A percentile compares a stretch with the other conserved stretches of the same genome.
Conservation (phyloP, 1,140 invertebrate genomes). For the Pseudomyrmex concolor region DNA sequence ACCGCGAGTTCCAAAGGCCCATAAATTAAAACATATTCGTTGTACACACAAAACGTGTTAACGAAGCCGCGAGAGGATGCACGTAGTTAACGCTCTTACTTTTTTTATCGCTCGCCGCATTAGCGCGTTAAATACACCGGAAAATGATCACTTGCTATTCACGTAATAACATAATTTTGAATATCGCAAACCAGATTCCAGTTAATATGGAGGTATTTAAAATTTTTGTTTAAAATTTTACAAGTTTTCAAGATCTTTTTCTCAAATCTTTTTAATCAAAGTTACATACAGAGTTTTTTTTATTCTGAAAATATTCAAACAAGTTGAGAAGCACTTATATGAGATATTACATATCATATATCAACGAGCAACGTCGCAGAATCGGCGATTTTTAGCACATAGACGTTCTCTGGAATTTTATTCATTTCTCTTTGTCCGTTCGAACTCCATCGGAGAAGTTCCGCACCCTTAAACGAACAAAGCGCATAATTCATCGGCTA, state of each 20-base stretch:
- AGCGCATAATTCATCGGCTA: conserved; percentile 72
- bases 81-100: conserved; percentile 19
- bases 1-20: conserved; percentile 27
- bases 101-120: neutral
- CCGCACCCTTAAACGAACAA: conserved; percentile 55
- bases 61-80: conserved; percentile 43
- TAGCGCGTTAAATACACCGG: conserved; percentile 42
- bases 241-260: no score
- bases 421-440: conserved; percentile 2
- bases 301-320: no score
- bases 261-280: no score
- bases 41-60: conserved; percentile 38
- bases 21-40: conserved; percentile 51
- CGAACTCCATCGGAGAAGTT: conserved; percentile 27
- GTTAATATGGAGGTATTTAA: neutral
- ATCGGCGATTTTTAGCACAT: conserved; percentile 25
- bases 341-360: conserved; percentile 15
- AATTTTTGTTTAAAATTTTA: no score
- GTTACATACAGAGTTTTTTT: no score
- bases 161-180: neutral
- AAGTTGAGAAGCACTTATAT: no score
- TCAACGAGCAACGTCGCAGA: conserved; percentile 19
- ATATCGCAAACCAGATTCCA: neutral
- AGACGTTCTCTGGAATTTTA: conserved; percentile 50
- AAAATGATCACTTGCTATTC: conserved; percentile 32